Evolutionary conservation across 2,797 vertebrate genomes (phyloP), one percentile per base, ranked within the genome.

Genomic region (Coilia nasus): DNA sequence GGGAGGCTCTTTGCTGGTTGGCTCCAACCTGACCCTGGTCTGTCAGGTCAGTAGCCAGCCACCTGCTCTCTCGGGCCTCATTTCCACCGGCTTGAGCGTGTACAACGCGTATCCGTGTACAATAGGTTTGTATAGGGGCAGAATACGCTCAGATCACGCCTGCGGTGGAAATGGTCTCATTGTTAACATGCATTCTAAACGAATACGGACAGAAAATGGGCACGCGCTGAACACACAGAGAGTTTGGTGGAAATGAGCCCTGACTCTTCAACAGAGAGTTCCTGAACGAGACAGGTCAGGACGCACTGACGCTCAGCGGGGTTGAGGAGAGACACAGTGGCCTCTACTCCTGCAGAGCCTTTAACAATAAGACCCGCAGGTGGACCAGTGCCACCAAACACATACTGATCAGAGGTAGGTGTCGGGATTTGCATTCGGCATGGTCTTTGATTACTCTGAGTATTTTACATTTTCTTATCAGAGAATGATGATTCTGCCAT

Each of bases 21-120:
- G 67, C 4, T 75, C 28, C 67, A 75, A 35, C 28, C 67, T 75
- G 28, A 75, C 67, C 67, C 67, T 75, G 67, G 15, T 75, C 31
- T 75, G 67, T 23, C 3, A 17, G 25, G 67, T 41, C 67, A 17
- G 67, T 17, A 35, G 28, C 28, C 67, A 75, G 67, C 67, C 67
- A 0, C 15, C 28, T 0, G 67, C 67, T 10, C 67, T 41, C 67
- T 31, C 15, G 17, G 67, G 35, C n/a, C n/a, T n/a, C n/a, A n/a
- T n/a, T n/a, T n/a, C n/a, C n/a, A n/a, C n/a, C n/a, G n/a, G n/a
- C n/a, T n/a, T n/a, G n/a, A n/a, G n/a, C n/a, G n/a, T n/a, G n/a
- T n/a, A n/a, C n/a, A n/a, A n/a, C n/a, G n/a, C n/a, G n/a, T n/a
- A n/a, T n/a, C n/a, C n/a, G n/a, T n/a, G n/a, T n/a, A n/a, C n/a